phyloP scores from a whole-genome alignment of 2,888 invertebrate species.

The Drosophila mercatorum region DNA sequence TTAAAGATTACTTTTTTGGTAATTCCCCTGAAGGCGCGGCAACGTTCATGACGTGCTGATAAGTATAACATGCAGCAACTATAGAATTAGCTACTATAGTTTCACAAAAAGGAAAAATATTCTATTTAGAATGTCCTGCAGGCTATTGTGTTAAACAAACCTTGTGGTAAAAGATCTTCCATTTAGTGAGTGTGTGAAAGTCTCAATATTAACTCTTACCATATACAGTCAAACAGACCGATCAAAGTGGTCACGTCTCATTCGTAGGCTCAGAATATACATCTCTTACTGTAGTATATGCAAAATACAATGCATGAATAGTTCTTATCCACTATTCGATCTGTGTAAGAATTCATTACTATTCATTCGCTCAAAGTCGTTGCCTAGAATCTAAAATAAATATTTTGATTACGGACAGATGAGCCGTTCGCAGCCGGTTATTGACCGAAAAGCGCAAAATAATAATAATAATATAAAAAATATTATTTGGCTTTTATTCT shows the following conservation, averaged over 20 bases:
- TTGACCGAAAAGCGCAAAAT: neutral
- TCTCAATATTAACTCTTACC: no score
- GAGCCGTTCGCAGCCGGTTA: neutral
- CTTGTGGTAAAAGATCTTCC: neutral
- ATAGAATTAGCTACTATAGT: neutral
- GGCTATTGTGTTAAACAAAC: neutral
- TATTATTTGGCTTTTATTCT: constrained; percentile 39
- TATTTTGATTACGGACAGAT: neutral
- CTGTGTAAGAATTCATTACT: neutral
- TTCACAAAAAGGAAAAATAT: neutral
- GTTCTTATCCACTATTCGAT: neutral
- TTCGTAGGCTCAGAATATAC: neutral
- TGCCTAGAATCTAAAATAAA: neutral
- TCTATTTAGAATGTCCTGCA: neutral
- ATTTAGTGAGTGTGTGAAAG: no score
- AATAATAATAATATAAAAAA: neutral
- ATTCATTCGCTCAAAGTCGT: neutral
- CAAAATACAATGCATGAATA: neutral
- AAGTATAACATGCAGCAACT: constrained; percentile 9
- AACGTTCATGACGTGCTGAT: constrained; percentile 45
- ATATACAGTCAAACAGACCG: no score
- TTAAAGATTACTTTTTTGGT: constrained; percentile 44
- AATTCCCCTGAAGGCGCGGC: constrained; percentile 46
- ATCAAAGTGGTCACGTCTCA: no score
- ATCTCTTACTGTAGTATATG: neutral